These are phyloP conservation scores for Sander vitreus DNA, from an alignment of 2,113 vertebrate species.

Conservation along the genomic window DNA sequence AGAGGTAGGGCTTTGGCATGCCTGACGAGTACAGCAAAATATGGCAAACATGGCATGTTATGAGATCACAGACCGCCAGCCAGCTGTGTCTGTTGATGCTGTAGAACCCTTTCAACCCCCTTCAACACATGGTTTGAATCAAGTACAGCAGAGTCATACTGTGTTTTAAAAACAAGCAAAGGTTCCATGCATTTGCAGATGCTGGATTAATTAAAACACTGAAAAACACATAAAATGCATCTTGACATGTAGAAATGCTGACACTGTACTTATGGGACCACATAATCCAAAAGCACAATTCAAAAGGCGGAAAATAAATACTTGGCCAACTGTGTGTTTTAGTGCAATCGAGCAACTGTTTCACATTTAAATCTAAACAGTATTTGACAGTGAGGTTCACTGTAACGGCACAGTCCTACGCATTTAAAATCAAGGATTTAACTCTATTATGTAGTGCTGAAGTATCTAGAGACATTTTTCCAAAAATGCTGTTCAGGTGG, in stretches of 20 bases:
- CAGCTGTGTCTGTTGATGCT: conserved; percentile 72
- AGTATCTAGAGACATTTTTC: background rate
- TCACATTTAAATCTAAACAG: conserved; percentile 48
- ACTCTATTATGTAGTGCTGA: conserved; percentile 12
- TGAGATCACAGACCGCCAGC: conserved; percentile 71
- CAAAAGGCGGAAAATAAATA: background rate
- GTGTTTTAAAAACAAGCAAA: conserved; percentile 65
- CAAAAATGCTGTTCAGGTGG: conserved; percentile 21
- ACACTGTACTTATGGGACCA: conserved; percentile 44
- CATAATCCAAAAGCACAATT: conserved; percentile 37
- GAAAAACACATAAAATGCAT: conserved; percentile 49
- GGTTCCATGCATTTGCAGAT: conserved; percentile 52
- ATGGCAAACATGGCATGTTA: conserved; percentile 58
- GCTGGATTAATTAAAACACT: conserved; percentile 55
- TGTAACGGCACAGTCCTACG: background rate
- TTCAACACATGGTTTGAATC: conserved; percentile 75
- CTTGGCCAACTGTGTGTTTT: conserved; percentile 17
- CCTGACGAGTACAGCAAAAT: conserved; percentile 40
- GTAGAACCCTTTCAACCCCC: conserved; percentile 52
- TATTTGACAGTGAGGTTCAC: conserved; percentile 24
- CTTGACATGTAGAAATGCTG: conserved; percentile 54
- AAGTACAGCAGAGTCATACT: conserved; percentile 49
- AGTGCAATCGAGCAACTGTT: conserved; percentile 40
- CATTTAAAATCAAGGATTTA: conserved; percentile 44
- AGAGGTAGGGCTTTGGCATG: conserved; percentile 53